phyloP scores from a whole-genome alignment of 2,888 invertebrate genomes.

The Sminthurinus aureus region DNA sequence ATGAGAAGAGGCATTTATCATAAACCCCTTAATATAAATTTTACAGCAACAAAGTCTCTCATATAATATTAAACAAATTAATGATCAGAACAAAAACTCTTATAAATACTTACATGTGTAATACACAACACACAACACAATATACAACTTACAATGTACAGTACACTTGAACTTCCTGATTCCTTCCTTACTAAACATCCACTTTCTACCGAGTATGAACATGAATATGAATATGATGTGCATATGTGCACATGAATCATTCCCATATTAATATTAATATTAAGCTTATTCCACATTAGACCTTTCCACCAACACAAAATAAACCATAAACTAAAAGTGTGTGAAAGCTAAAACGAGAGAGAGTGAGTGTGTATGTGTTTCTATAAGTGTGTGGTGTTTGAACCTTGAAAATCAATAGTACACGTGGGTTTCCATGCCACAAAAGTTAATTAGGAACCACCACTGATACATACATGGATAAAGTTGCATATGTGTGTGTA shows the following conservation, averaged over 20 bases:
- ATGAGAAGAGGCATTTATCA: background rate
- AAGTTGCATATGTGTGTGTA: background rate
- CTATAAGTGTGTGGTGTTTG: background rate
- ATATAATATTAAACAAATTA: background rate
- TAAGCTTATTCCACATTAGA: too few species aligned
- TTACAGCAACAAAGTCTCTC: background rate
- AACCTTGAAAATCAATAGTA: constrained; percentile 18
- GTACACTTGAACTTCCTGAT: too few species aligned
- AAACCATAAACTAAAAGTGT: background rate
- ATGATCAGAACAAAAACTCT: background rate
- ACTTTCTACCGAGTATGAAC: too few species aligned
- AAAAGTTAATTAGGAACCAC: constrained; percentile 35
- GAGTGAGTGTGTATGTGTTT: background rate
- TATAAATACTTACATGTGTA: background rate
- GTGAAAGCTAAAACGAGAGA: background rate
- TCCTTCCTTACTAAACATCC: too few species aligned
- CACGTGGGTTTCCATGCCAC: constrained; percentile 28
- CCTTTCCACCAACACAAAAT: too few species aligned
- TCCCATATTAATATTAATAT: too few species aligned
- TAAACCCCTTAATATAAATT: background rate
- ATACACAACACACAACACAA: background rate
- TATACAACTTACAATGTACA: background rate
- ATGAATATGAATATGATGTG: background rate
- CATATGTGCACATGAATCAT: background rate
- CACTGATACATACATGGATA: constrained; percentile 1